Evolutionary conservation across 2,113 vertebrate genomes (phyloP), one percentile per base, ranked within the genome.

Genomic region (Vicugna pacos): DNA sequence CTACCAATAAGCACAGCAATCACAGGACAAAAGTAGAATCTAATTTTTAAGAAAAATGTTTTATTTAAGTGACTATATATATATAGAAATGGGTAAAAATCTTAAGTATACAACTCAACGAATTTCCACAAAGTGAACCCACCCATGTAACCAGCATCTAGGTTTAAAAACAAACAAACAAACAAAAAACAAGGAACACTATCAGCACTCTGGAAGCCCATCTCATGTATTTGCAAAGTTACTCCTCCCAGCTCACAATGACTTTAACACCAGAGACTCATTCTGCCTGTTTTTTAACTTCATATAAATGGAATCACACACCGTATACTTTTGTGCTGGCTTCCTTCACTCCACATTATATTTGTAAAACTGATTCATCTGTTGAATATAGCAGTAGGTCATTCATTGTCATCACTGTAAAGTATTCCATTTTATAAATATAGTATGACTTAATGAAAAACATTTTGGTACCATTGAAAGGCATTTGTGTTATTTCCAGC

Each of bases 401-500:
- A 70, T 64, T 60, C 46, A 42, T 0, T 56, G 35, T 65, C 73
- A 80, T 73, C 79, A 73, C 35, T 56, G 32, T 62, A 30, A 77
- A 77, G 16, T 79, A 95, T 65, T 70, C 62, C 56, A 89, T 28
- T 95, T 91, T 73, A 62, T 75, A 95, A 92, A 85, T 42, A 65
- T 11, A 76, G 70, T 22, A 52, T 48, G 65, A 50, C 28, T 48
- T 90, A 83, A 8, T 77, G 19, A 54, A 81, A 85, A 95, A 56
- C 5, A 80, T 79, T 65, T 95, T 65, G 76, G 22, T 76, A 65
- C 70, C 14, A 7, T 7, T 87, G 8, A 73, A 62, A 92, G 16
- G 52, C 52, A 73, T 20, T 1, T 89, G 65, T 35, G 4, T 79
- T 84, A 80, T 52, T 88, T 89, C 77, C 58, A 64, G 58, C 19